phyloP scores from a whole-genome alignment of 2,797 vertebrate genomes.

The Cyclura pinguis region DNA sequence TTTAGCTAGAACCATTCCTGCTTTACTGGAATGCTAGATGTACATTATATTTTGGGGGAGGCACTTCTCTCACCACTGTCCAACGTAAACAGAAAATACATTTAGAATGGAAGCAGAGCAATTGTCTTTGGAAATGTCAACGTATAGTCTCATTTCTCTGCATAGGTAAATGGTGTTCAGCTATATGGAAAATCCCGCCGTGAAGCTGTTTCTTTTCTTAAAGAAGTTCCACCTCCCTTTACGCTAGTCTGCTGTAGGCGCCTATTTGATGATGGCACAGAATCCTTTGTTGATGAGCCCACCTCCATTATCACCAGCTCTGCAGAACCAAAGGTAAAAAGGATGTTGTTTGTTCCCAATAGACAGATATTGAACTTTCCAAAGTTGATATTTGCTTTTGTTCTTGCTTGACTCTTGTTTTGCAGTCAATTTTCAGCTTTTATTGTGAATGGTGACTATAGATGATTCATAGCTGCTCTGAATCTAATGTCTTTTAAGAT shows the following conservation, averaged over 20 bases:
- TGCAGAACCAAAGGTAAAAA: conserved; percentile 71
- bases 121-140: background rate
- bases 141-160: background rate
- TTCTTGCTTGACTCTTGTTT: conserved; percentile 25
- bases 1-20: accelerated
- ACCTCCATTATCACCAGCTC: background rate
- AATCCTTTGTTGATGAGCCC: conserved; percentile 83
- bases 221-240: conserved; percentile 93
- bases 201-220: conserved; percentile 92
- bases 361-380: background rate
- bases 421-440: conserved; percentile 21
- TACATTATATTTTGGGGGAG: background rate
- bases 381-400: background rate
- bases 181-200: conserved; percentile 90
- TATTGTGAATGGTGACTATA: background rate
- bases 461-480: background rate
- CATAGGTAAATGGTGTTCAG: conserved; percentile 91
- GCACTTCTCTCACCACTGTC: background rate
- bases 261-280: conserved; percentile 80
- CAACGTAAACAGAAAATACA: background rate
- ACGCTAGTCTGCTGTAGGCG: conserved; percentile 93
- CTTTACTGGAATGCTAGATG: conserved; percentile 19
- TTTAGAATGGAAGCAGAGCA: background rate
- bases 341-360: background rate
- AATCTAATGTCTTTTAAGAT: background rate